Percentiles rank a stretch among this genome's conserved stretches.
These are phyloP conservation scores for Myocastor coypus DNA, from an alignment of 2,113 vertebrate genomes.

Conservation along the genomic window DNA sequence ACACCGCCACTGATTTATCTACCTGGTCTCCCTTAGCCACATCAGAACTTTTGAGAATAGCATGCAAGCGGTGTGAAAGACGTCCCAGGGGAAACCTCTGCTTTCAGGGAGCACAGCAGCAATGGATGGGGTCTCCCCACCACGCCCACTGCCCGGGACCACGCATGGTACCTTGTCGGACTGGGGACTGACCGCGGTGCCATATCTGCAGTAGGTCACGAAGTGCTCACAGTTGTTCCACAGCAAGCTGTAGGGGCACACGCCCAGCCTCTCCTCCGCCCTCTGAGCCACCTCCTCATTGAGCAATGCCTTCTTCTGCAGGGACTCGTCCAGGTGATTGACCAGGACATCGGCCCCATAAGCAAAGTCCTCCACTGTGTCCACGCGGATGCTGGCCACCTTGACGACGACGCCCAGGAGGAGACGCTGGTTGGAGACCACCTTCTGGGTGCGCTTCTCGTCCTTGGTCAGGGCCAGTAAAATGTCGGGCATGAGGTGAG, in stretches of 20 bases:
- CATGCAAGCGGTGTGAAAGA: not conserved
- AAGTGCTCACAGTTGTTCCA: constrained; percentile 99
- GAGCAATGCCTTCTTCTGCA: constrained; percentile 84
- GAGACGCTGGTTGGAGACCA: constrained; percentile 95
- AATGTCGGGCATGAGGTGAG: constrained; percentile 97
- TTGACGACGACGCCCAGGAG: constrained; percentile 92
- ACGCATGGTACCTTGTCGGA: constrained; percentile 91
- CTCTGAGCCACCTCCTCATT: constrained; percentile 90
- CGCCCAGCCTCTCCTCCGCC: constrained; percentile 91
- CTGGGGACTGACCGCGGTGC: constrained; percentile 90
- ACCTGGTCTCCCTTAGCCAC: not conserved
- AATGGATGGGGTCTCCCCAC: not conserved
- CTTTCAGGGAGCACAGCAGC: not conserved
- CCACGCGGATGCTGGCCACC: constrained; percentile 93
- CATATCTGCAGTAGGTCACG: constrained; percentile 95
- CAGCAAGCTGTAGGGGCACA: constrained; percentile 92
- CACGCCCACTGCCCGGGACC: not conserved
- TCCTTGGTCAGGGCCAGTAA: constrained; percentile 90
- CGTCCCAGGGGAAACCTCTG: not conserved
- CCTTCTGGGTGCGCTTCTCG: constrained; percentile 85
- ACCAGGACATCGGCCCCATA: constrained; percentile 92
- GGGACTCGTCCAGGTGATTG: constrained; percentile 89
- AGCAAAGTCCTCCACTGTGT: constrained; percentile 95
- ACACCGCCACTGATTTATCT: not conserved
- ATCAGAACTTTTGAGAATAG: not conserved